Evolutionary conservation across 2,888 invertebrate species (phyloP), one percentile per base, ranked within the genome.

Genomic region (Tipula lateralis): DNA sequence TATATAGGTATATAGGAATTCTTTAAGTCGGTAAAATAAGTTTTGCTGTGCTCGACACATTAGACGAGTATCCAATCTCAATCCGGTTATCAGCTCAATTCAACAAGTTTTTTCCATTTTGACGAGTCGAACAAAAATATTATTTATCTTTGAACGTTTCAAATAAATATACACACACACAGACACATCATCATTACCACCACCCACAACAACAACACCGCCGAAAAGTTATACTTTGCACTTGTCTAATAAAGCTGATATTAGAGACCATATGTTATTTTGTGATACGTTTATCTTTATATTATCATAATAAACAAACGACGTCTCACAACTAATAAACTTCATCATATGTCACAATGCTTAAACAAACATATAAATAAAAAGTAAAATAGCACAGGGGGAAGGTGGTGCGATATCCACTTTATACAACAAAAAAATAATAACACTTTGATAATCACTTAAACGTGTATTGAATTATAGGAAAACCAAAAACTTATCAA

Each of bases 291-390:
- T 66, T 66, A 66, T 66, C 66, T 66, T 66, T 66, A 66, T 66
- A 66, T 66, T 66, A 66, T 66, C 66, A 66, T 24, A 24, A 66
- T 66, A 66, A 66, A 66, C 66, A 66, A 66, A 66, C 66, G 66
- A 82, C 32, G 82, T 82, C 82, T 29, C 32, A 29, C 32, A 82
- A 32, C 82, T 82, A 82, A 82, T 82, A 82, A 82, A 82, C 82
- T 82, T 82, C 82, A 66, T 66, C 66, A 82, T 82, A 82, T 82
- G 82, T 82, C 82, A 82, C 82, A 30, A 30, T 82, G 82, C 30
- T 82, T 82, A 82, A 30, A 32, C 82, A 82, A 82, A 82, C 30
- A 82, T 32, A 82, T 6, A 82, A 32, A 30, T 29, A 82, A 30
- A 82, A 66, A 66, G 66, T 66, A 66, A 66, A 24, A 24, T 9